Evolutionary conservation across 2,888 invertebrate species (phyloP).

Genomic region (Smittia aterrima): DNA sequence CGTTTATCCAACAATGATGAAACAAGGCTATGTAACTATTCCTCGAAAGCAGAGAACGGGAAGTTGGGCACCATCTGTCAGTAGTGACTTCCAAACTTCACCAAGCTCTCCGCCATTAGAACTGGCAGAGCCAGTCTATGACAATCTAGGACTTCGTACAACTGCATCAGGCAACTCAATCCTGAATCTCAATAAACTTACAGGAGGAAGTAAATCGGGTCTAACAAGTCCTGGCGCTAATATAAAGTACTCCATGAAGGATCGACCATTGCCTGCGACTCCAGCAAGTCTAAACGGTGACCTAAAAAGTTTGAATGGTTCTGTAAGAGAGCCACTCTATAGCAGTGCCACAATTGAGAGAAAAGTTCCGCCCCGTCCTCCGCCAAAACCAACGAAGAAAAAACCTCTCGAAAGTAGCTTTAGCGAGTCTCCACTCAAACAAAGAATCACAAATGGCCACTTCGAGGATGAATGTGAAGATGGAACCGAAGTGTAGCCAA

Average conservation of each 20-base stretch:
- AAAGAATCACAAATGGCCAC: constrained; percentile 60
- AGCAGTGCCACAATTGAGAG: constrained; percentile 52
- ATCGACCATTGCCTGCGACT: constrained; percentile 65
- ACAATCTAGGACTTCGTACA: constrained; percentile 79
- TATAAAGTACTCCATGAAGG: constrained; percentile 59
- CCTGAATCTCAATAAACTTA: constrained; percentile 72
- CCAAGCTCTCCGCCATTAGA: constrained; percentile 55
- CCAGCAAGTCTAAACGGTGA: constrained; percentile 49
- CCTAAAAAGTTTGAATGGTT: constrained; percentile 47
- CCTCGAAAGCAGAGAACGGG: constrained; percentile 79
- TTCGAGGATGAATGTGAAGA: constrained; percentile 88
- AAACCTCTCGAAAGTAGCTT: constrained; percentile 55
- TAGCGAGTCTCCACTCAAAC: not conserved
- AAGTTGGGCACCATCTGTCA: constrained; percentile 73
- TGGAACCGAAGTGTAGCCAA: constrained; percentile 52
- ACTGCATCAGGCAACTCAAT: constrained; percentile 84
- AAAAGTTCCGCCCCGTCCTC: constrained; percentile 79
- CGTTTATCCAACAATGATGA: constrained; percentile 60
- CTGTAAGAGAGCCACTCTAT: constrained; percentile 55
- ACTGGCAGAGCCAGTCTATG: constrained; percentile 76
- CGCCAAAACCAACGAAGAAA: constrained; percentile 80
- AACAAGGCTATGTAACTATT: constrained; percentile 83
- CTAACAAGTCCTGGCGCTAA: constrained; percentile 43
- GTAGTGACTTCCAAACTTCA: constrained; percentile 51
- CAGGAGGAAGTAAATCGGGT: constrained; percentile 47